A percentile compares a stretch with the other conserved stretches of the same genome.
Conservation (phyloP, 2,797 vertebrate species). For the Neopelma chrysocephalum region DNA sequence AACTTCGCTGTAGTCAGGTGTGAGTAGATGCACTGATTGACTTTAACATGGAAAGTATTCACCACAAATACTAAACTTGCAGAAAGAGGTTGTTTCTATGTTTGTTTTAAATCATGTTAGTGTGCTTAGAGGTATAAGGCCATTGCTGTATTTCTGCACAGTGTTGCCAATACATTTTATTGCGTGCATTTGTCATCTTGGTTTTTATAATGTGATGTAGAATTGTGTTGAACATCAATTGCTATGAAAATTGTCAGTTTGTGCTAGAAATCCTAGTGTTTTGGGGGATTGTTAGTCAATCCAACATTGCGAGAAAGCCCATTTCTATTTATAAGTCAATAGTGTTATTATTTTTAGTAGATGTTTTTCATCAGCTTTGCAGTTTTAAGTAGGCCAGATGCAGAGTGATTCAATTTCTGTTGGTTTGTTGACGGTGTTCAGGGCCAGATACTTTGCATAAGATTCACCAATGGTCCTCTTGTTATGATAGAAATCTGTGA, state of each 20-base stretch:
- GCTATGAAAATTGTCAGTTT: neutral
- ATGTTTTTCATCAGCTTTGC: neutral
- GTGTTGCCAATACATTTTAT: neutral
- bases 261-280: neutral
- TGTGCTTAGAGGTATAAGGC: neutral
- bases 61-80: neutral
- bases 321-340: neutral
- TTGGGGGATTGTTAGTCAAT: neutral
- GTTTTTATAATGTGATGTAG: neutral
- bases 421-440: neutral
- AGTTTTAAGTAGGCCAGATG: neutral
- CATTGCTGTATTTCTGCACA: neutral
- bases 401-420: neutral
- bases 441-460: neutral
- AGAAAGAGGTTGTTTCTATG: neutral
- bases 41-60: neutral
- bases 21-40: neutral
- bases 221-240: neutral
- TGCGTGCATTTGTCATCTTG: rapidly evolving
- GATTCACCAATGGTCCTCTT: neutral
- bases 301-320: neutral
- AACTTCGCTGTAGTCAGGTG: rapidly evolving
- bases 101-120: neutral
- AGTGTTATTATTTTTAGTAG: neutral
- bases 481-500: neutral